Base-by-base conservation (phyloP, 2,888 invertebrate genomes). In the Temnothorax unifasciatus region DNA sequence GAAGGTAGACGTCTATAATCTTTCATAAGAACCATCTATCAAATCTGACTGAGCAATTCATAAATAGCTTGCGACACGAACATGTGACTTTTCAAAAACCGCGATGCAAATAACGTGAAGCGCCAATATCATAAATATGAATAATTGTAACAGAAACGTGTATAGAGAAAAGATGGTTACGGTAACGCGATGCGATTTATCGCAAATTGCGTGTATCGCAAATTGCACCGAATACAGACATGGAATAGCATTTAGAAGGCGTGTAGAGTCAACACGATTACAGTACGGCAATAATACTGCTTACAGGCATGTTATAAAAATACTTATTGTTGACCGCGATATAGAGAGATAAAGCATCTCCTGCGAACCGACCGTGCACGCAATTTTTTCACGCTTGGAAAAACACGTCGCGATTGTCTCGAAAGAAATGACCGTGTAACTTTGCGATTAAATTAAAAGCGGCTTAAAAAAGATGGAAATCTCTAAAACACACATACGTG, bases 181-280 rank as follows among this genome's bases (percentile, higher is more conserved):
- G 21, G 44, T 64, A 34, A 52, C n/a, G 52, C 61, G 38, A 52
- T 52, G 71, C 50, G 52, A 86, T 66, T 86, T 84, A 84, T 50
- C 76, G 57, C 38, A 89, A 89, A 89, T 89, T 86, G 79, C 71
- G 59, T 63, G 86, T 86, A 85, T 82, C 83, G 18, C 15, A 68
- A 47, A 68, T 47, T 47, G 18, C 85, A 86, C 66, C 73, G 85
- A 85, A 71, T n/a, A 9, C 61, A n/a, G 71, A 73, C 71, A 63
- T 63, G 79, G 71, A 76, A 86, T 82, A 61, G 75, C 68, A 64
- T 61, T 76, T 74, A 82, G 29, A 66, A 82, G 18, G 61, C 64
- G 54, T 64, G 54, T 57, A 18, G n/a, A 66, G 47, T 76, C 63
- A 9, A 11, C 61, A 44, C 44, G 25, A n/a, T 66, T 41, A 64